Conservation (phyloP, 2,888 invertebrate species). For the Pasiphila rectangulata region DNA sequence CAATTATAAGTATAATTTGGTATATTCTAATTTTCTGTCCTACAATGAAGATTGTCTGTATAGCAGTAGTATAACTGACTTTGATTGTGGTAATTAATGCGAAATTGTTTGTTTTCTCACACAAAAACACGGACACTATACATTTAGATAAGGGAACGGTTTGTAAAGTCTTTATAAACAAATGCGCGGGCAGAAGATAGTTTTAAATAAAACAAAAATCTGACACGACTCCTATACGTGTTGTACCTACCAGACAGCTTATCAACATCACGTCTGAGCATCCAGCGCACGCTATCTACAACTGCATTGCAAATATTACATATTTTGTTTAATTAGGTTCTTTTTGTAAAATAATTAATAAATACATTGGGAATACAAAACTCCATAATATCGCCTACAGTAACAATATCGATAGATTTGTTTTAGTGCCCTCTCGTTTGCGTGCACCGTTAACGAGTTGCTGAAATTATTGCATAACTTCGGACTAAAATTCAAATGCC, state of each 20-base stretch:
- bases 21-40: constrained; percentile 28
- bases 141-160: constrained; percentile 13
- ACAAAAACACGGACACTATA: background rate
- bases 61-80: background rate
- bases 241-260: constrained; percentile 40
- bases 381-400: no score
- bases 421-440: background rate
- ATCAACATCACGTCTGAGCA: constrained; percentile 36
- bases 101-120: no score
- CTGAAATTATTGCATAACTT: constrained; percentile 19
- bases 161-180: no score
- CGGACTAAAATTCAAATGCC: constrained; percentile 14
- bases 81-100: no score
- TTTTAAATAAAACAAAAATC: constrained; percentile 43
- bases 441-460: constrained; percentile 1
- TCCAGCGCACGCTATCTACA: constrained; percentile 7
- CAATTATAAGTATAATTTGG: constrained; percentile 27
- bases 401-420: background rate
- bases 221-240: constrained; percentile 51
- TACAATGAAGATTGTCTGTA: constrained; percentile 15
- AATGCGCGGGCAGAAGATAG: constrained; percentile 36
- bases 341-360: background rate
- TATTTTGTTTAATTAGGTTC: background rate
- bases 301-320: background rate
- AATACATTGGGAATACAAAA: no score